Conservation (phyloP, 2,888 invertebrate species). For the Drosophila rubida region DNA sequence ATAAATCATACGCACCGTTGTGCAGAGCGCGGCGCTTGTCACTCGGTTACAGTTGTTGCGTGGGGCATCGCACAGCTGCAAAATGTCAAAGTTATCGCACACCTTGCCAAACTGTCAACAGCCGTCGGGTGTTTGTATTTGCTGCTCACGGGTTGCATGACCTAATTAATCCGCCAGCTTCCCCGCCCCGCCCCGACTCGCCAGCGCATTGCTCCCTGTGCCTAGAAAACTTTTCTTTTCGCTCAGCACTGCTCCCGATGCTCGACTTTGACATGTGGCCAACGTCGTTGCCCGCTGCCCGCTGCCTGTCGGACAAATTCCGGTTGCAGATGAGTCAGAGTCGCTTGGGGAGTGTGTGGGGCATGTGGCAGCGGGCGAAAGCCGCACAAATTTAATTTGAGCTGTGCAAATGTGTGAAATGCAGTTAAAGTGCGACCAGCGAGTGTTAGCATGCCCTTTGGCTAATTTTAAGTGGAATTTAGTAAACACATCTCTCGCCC, state of each 20-base stretch:
- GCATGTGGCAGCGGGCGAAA: constrained; percentile 28
- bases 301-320: constrained; percentile 69
- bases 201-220: constrained; percentile 18
- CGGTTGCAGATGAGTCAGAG: constrained; percentile 78
- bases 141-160: constrained; percentile 64
- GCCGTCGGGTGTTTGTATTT: constrained; percentile 29
- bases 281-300: constrained; percentile 32
- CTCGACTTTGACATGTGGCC: constrained; percentile 78
- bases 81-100: constrained; percentile 58
- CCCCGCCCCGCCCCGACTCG: not conserved
- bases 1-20: constrained; percentile 78
- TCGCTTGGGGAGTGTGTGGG: not conserved
- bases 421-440: constrained; percentile 44
- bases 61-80: constrained; percentile 52
- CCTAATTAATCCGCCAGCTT: constrained; percentile 64
- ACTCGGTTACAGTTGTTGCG: constrained; percentile 30
- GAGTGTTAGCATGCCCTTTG: constrained; percentile 40
- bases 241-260: constrained; percentile 31
- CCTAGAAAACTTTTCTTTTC: constrained; percentile 70
- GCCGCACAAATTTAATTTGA: constrained; percentile 69
- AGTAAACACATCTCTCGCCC: constrained; percentile 39
- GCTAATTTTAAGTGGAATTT: constrained; percentile 37
- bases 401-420: constrained; percentile 58
- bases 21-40: constrained; percentile 22
- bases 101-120: constrained; percentile 69